Evolutionary conservation across 2,888 invertebrate species (phyloP).

Genomic region (Leptopterna dolabrata): DNA sequence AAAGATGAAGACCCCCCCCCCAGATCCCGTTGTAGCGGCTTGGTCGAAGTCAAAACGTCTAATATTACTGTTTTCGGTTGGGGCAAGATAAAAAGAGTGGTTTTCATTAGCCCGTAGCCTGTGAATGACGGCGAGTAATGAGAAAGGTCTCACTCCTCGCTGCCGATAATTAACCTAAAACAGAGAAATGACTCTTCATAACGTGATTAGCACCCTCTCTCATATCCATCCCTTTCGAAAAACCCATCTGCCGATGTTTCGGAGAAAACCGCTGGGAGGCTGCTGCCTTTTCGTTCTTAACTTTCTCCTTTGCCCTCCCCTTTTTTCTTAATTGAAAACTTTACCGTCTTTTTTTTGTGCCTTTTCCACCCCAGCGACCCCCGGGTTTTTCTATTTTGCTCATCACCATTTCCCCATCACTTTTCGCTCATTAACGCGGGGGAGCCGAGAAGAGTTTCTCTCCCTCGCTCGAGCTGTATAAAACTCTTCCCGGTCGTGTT

Average conservation of each 20-base stretch:
- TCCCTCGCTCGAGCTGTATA: not conserved
- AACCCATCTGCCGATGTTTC: not conserved
- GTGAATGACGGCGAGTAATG: slow-evolving; percentile 10
- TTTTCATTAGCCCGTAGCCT: not conserved
- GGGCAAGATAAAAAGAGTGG: not conserved
- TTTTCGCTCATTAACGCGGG: not conserved
- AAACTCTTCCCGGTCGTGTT: not conserved
- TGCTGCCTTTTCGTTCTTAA: not conserved
- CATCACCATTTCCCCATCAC: not conserved
- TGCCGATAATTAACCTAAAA: slow-evolving; percentile 33
- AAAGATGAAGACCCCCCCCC: too few relatives aligned
- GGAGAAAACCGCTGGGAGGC: not conserved
- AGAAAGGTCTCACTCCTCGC: not conserved
- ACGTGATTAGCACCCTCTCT: slow-evolving; percentile 29
- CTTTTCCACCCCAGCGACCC: not conserved
- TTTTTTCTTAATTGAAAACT: slow-evolving; percentile 42
- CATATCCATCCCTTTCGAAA: not conserved
- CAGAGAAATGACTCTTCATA: slow-evolving; percentile 26
- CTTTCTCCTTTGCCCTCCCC: not conserved
- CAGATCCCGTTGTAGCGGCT: too few relatives aligned
- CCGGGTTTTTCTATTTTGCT: not conserved
- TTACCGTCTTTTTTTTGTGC: slow-evolving; percentile 33
- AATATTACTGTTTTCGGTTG: not conserved
- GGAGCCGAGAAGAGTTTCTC: not conserved
- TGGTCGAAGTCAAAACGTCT: not conserved